Evolutionary conservation across 2,797 vertebrate genomes (phyloP), one percentile per base, ranked within the genome.

Genomic region (Trichosurus vulpecula): DNA sequence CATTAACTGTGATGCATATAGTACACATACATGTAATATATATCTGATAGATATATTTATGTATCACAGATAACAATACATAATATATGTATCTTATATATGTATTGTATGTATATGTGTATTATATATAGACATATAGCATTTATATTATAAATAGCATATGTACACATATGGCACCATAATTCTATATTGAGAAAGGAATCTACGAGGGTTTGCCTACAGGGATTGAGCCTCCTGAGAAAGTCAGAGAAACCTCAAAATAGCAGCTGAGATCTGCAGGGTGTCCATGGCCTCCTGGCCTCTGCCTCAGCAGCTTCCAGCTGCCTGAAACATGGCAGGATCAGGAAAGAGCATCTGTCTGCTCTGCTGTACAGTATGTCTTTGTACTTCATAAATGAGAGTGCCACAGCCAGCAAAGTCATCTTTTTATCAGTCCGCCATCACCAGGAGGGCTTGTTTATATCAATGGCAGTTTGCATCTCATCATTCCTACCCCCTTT

Each of bases 231-330:
- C 57, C 9, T 92, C 31, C 91, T 92, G 47, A 61, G 14, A 52
- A 30, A 52, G 54, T 56, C 54, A 41, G 52, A 66, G 55, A 55
- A n/a, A 66, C 14, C 1, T 16, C 51, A 58, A 27, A 19, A 30
- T 9, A 13, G 14, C 53, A 0, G 0, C 14, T 87, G 16, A 10
- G 1, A 22, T 1, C n/a, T 3, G 4, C 9, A 91, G 22, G n/a
- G 22, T 2, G 1, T 9, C 56, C 25, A 4, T 87, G 74, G 74
- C 74, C 74, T 87, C 9, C 57, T 25, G 58, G 31, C 16, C 29
- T 74, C 51, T 61, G 54, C 87, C 56, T 81, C 25, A 41, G n/a
- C 30, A 58, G 12, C 30, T 35, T 55, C 8, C 11, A 57, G 35
- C 22, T 51, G 52, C 35, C 57, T 6, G 35, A 90, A 54, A 3